These are phyloP conservation scores for Loris lydekkerianus DNA, from an alignment of 2,797 vertebrate species.

Conservation along the genomic window DNA sequence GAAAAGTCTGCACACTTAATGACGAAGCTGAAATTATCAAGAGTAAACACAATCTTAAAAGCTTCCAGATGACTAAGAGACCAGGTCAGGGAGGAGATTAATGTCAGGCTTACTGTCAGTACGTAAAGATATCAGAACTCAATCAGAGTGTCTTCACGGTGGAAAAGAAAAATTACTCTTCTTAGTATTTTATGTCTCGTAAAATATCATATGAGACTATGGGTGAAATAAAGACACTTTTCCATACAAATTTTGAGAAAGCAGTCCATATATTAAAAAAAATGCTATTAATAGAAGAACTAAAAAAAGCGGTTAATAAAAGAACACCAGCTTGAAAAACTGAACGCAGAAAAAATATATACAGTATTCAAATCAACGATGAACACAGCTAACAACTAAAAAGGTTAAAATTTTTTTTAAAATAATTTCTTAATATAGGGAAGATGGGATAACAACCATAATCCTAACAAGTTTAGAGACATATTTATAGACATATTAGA, in stretches of 20 bases:
- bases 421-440: neutral
- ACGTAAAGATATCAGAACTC: neutral
- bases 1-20: neutral
- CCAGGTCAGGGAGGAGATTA: neutral
- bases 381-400: neutral
- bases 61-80: neutral
- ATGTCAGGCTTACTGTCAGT: neutral
- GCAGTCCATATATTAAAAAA: neutral
- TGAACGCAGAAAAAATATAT: neutral
- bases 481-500: slow-evolving; percentile 7
- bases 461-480: neutral
- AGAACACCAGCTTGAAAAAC: neutral
- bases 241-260: neutral
- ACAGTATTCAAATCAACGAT: neutral
- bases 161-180: neutral
- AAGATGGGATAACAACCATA: neutral
- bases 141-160: neutral
- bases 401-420: neutral
- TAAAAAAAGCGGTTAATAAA: neutral
- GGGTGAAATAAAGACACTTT: neutral
- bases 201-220: neutral
- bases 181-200: neutral
- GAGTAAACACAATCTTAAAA: neutral
- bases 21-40: neutral
- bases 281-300: too few species aligned